Conservation (phyloP, 1,140 invertebrate genomes). For the Apolygus lucorum region DNA sequence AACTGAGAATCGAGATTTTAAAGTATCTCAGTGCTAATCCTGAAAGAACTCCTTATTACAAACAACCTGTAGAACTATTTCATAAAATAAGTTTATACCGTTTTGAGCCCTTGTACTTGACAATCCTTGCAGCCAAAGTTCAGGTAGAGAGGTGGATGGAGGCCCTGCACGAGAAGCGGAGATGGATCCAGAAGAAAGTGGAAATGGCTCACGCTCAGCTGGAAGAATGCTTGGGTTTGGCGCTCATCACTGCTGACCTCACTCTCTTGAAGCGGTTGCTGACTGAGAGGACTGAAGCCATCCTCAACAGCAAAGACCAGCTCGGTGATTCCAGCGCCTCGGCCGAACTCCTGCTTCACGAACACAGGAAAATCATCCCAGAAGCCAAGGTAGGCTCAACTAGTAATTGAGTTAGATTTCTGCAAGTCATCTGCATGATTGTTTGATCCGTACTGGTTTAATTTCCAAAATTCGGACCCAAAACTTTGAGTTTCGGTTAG, state of each 20-base stretch:
- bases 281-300: slow-evolving; percentile 42
- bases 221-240: slow-evolving; percentile 58
- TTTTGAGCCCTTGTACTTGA: too few relatives aligned
- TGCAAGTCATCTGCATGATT: slow-evolving; percentile 2
- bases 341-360: slow-evolving; percentile 56
- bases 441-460: too few relatives aligned
- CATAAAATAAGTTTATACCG: too few relatives aligned
- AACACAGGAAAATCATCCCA: slow-evolving; percentile 59
- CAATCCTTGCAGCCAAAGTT: slow-evolving; percentile 51
- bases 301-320: slow-evolving; percentile 43
- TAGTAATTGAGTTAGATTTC: too few relatives aligned
- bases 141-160: slow-evolving; percentile 69
- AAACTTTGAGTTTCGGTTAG: too few relatives aligned
- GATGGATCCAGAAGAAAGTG: slow-evolving; percentile 64
- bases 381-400: slow-evolving; percentile 56
- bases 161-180: slow-evolving; percentile 64
- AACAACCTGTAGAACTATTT: too few relatives aligned
- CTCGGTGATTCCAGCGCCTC: slow-evolving; percentile 59
- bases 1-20: too few relatives aligned
- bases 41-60: too few relatives aligned
- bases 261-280: slow-evolving; percentile 55
- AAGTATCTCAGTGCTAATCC: too few relatives aligned
- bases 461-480: too few relatives aligned
- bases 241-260: slow-evolving; percentile 62
- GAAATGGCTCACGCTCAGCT: slow-evolving; percentile 36